Percentiles rank a stretch among this genome's conserved stretches.
phyloP scores from a whole-genome alignment of 2,113 vertebrate species.

The Blennius ocellaris region DNA sequence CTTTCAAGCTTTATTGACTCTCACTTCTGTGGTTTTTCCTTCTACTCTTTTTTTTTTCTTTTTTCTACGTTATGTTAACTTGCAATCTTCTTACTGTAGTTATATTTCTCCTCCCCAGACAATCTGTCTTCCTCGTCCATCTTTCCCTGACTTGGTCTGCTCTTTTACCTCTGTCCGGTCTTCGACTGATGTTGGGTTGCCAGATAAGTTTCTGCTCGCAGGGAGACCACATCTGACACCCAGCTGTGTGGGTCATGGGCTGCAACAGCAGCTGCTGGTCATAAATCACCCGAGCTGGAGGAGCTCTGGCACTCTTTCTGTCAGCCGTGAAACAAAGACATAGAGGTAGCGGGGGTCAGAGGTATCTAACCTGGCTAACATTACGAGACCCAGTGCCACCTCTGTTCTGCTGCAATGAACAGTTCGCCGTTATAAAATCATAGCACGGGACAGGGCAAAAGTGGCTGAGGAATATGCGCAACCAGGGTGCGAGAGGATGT shows the following conservation, averaged over 20 bases:
- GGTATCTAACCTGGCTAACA: slow-evolving; percentile 74
- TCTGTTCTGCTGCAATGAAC: slow-evolving; percentile 10
- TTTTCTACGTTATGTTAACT: neutral
- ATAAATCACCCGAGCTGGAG: slow-evolving; percentile 81
- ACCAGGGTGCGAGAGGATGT: slow-evolving; percentile 19
- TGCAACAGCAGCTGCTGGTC: slow-evolving; percentile 80
- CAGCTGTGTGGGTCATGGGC: slow-evolving; percentile 81
- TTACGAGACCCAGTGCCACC: slow-evolving; percentile 56
- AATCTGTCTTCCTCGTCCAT: slow-evolving; percentile 41
- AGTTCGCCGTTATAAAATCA: slow-evolving; percentile 10
- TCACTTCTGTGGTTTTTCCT: slow-evolving; percentile 5
- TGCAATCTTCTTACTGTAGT: slow-evolving; percentile 21
- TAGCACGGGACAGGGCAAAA: slow-evolving; percentile 47
- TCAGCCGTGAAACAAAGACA: slow-evolving; percentile 83
- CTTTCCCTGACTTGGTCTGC: slow-evolving; percentile 43
- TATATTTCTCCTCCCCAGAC: neutral
- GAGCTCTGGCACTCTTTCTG: slow-evolving; percentile 82
- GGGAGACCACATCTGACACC: slow-evolving; percentile 83
- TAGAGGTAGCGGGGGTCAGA: slow-evolving; percentile 76
- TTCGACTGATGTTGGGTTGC: slow-evolving; percentile 72
- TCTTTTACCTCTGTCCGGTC: slow-evolving; percentile 38
- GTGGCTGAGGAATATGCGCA: slow-evolving; percentile 13
- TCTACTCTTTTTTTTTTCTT: neutral
- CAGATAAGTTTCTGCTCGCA: slow-evolving; percentile 79
- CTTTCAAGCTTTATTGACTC: slow-evolving; percentile 11